A percentile compares a stretch with the other conserved stretches of the same genome.
Conservation (phyloP, 2,113 vertebrate genomes). For the Tetraodon nigroviridis region DNA sequence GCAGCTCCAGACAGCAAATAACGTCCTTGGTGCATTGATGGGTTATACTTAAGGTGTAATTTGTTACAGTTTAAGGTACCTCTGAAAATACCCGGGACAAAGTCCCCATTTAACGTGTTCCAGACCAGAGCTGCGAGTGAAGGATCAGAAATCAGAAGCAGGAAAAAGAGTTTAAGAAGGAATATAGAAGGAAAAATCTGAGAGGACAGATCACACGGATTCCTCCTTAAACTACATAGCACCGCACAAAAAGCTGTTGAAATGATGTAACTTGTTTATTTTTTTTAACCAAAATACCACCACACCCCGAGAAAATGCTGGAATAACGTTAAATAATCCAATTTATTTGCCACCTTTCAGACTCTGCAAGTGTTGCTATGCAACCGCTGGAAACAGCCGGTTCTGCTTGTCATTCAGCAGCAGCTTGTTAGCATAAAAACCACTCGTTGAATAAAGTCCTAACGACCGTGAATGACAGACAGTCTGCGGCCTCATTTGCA, state of each 20-base stretch:
- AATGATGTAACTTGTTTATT: no score
- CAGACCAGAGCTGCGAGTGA: no score
- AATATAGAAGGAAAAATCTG: no score
- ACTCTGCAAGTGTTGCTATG: slow-evolving; percentile 10
- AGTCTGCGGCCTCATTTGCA: slow-evolving; percentile 26
- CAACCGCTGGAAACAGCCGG: slow-evolving; percentile 8
- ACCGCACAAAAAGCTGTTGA: no score
- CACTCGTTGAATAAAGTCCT: slow-evolving; percentile 18
- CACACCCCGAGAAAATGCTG: no score
- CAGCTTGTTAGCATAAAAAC: slow-evolving; percentile 28
- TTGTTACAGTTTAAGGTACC: not conserved
- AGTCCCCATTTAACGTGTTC: no score
- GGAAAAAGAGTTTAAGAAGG: no score
- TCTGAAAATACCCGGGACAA: not conserved
- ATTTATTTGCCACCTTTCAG: not conserved
- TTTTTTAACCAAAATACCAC: no score
- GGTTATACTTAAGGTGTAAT: not conserved
- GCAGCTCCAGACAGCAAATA: no score
- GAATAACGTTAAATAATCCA: not conserved
- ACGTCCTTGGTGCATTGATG: not conserved
- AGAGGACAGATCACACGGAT: no score
- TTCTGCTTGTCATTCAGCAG: not conserved
- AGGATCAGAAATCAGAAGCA: no score
- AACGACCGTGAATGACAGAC: slow-evolving; percentile 32
- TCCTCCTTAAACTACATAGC: no score